Base-by-base conservation (phyloP, 2,797 vertebrate species). In the Rhodeus uyekii region DNA sequence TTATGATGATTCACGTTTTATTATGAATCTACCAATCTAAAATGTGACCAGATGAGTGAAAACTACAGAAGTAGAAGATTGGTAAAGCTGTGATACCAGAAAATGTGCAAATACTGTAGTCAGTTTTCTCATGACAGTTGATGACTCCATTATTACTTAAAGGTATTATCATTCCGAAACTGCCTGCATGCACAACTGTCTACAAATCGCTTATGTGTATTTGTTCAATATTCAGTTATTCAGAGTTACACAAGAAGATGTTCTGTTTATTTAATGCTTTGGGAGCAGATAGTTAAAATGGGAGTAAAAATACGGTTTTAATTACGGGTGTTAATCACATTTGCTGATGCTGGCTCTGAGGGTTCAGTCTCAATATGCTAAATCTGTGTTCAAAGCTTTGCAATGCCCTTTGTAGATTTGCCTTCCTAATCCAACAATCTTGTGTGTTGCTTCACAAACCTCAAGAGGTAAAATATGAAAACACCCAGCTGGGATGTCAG, bases 351-450 rank as follows among this genome's bases (percentile, higher is more conserved):
- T 60, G 69, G 80, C 81, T 86, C 77, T 36, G 73, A 63, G 36
- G 78, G 50, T 86, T 86, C 83, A 78, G 80, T 88, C 74, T 84
- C 72, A 82, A 58, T 85, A 73, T 63, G 83, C 81, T 76, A 86
- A 89, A 85, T 88, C 86, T 75, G 71, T 79, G 78, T 85, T 87
- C 85, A 87, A 86, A 87, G 87, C 82, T 83, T 83, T 36, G 71
- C 53, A 73, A 79, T 81, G 80, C 77, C 84, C 85, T 88, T 85
- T 87, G 80, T 85, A 85, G 83, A 86, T 77, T 86, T 64, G 77
- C 73, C 82, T 72, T 77, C 80, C 79, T 86, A 78, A 86, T 86
- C 82, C 80, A 65, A 46, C 74, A 76, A 58, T 84, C 74, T 83
- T 74, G 64, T 32, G 60, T 72, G 65, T 83, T 83, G 69, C 78